These are phyloP conservation scores for Hydriomena furcata DNA, from an alignment of 2,888 invertebrate species.

Conservation along the genomic window DNA sequence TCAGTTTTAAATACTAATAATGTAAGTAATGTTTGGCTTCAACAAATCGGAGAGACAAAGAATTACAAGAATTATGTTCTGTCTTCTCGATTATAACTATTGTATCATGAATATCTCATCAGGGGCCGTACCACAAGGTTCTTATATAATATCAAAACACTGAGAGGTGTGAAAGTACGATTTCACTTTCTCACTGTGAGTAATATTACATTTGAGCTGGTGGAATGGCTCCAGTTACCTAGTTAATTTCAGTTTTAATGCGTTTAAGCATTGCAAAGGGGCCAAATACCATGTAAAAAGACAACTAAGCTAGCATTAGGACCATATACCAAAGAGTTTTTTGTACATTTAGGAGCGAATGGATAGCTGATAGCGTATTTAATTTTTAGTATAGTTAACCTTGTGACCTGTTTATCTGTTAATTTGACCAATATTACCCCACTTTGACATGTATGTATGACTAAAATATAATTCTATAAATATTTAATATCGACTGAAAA, in stretches of 20 bases:
- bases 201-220: too few species aligned
- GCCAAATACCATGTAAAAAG: constrained; percentile 66
- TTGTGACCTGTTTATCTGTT: constrained; percentile 51
- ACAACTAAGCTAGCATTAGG: constrained; percentile 77
- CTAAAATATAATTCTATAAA: constrained; percentile 29
- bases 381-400: constrained; percentile 73
- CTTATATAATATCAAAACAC: too few species aligned
- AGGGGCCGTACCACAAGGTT: too few species aligned
- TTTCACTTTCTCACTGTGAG: too few species aligned
- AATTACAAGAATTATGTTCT: not conserved
- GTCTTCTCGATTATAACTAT: too few species aligned
- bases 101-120: too few species aligned
- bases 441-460: constrained; percentile 22
- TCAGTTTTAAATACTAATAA: not conserved
- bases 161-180: too few species aligned
- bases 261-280: constrained; percentile 54
- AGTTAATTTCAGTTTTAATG: not conserved
- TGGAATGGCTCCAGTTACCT: too few species aligned
- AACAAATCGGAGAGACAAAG: not conserved
- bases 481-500: constrained; percentile 41
- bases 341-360: constrained; percentile 76
- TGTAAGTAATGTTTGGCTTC: not conserved
- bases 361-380: constrained; percentile 69
- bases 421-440: constrained; percentile 37
- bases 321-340: constrained; percentile 81